Conservation (phyloP, 2,888 invertebrate genomes). For the Adineta ricciae region DNA sequence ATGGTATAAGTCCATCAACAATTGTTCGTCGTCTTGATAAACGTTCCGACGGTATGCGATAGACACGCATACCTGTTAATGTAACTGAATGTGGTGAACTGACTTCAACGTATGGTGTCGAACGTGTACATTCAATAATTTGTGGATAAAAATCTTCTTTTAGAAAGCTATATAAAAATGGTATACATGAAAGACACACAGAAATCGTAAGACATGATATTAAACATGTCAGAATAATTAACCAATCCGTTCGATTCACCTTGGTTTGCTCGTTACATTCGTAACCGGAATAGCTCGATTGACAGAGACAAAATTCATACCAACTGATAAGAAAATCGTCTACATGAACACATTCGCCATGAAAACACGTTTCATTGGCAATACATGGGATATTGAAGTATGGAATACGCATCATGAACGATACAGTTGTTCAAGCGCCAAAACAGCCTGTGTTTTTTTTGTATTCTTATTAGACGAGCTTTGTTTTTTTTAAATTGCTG, state of each 20-base stretch:
- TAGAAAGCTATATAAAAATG: neutral
- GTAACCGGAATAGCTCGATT: neutral
- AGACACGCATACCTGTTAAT: neutral
- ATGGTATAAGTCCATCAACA: neutral
- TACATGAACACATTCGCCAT: neutral
- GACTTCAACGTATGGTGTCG: neutral
- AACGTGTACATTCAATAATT: slow-evolving; percentile 16
- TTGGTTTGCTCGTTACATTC: neutral
- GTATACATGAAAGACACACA: neutral
- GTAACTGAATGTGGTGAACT: neutral
- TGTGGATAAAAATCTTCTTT: slow-evolving; percentile 18
- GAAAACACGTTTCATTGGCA: slow-evolving; percentile 5
- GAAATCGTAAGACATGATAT: neutral
- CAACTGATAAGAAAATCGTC: neutral
- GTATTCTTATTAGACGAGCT: neutral
- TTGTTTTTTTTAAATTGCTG: neutral
- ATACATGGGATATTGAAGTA: slow-evolving; percentile 12
- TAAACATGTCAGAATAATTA: neutral
- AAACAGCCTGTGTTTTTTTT: neutral
- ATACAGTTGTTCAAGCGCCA: neutral
- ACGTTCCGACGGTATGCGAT: neutral
- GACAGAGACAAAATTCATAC: slow-evolving; percentile 16
- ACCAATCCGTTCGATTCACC: neutral
- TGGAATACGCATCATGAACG: neutral
- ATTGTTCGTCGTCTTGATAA: neutral